Evolutionary conservation across 2,888 invertebrate genomes (phyloP), one percentile per base, ranked within the genome.

Genomic region (Magallana nippona): DNA sequence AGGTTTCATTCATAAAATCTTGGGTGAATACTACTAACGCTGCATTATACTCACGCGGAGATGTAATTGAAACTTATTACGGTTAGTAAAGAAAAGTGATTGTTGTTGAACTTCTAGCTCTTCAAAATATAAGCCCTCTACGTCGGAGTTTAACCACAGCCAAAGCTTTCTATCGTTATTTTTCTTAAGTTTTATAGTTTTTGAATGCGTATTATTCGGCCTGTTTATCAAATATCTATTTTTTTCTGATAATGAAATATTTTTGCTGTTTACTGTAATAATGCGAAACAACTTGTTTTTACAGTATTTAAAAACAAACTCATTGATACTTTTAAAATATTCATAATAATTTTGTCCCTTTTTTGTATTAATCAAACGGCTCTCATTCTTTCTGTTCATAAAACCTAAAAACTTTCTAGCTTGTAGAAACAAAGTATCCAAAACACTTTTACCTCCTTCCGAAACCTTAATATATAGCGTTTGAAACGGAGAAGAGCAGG

Each of bases 1-100:
- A 79, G 57, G 60, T 83, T 83, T 78, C 44, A 83, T 78, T 83
- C 79, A 79, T 79, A 83, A 83, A 83, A 83, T 62, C 22, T 77
- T 82, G 77, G 62, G 56, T 44, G 78, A 55, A 19, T 78, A 71
- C 71, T 71, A 71, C 71, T 71, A 71, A 22, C 32, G 32, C 27
- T 71, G 71, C 32, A 71, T 27, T 71, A 71, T 71, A 71, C 27
- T 71, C 71, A 11, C 2, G 71, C 13, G 13, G 71, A 27, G 71
- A 15, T 71, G 71, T 71, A 71, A 71, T 71, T 71, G 71, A 71
- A 71, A 71, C 22, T 22, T 22, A 71, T 71, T 27, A 71, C 71
- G 5, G 71, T 71, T 71, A 22, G 13, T 10, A 22, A 71, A 32
- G 71, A 71, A 71, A 71, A 71, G 71, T 71, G 71, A 71, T 71